phyloP scores from a whole-genome alignment of 2,113 vertebrate species.

The Lethenteron camtschaticum region DNA sequence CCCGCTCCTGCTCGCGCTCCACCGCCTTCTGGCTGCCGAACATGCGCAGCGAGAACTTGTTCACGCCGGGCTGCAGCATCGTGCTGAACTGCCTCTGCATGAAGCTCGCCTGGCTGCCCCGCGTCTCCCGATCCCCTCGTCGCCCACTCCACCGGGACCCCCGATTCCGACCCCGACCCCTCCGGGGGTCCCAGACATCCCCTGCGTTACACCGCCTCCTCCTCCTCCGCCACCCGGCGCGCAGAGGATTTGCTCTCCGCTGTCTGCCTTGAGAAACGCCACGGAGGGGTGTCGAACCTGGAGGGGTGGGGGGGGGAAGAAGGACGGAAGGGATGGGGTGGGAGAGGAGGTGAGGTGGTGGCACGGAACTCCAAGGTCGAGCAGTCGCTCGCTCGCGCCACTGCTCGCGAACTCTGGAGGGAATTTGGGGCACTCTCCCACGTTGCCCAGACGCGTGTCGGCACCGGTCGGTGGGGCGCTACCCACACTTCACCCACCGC shows the following conservation, averaged over 20 bases:
- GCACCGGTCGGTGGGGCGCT: no score
- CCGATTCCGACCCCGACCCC: background rate
- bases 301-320: background rate
- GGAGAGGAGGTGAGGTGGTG: no score
- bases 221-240: background rate
- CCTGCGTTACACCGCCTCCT: background rate
- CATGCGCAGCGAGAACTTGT: constrained; percentile 97
- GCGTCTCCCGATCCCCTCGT: constrained; percentile 32
- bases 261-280: constrained; percentile 25
- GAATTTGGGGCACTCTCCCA: no score
- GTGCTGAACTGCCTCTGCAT: constrained; percentile 84
- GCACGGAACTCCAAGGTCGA: no score
- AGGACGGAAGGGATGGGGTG: background rate
- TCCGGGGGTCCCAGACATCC: background rate
- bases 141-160: background rate
- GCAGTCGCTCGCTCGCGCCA: no score
- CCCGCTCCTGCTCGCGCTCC: constrained; percentile 70
- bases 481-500: no score
- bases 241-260: constrained; percentile 32
- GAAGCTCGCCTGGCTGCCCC: constrained; percentile 50
- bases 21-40: constrained; percentile 94
- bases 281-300: constrained; percentile 15
- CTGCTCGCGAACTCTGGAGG: no score
- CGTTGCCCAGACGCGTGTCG: no score
- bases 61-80: constrained; percentile 85